Base-by-base conservation (phyloP, 2,888 invertebrate species). In the Zeuzera pyrina region DNA sequence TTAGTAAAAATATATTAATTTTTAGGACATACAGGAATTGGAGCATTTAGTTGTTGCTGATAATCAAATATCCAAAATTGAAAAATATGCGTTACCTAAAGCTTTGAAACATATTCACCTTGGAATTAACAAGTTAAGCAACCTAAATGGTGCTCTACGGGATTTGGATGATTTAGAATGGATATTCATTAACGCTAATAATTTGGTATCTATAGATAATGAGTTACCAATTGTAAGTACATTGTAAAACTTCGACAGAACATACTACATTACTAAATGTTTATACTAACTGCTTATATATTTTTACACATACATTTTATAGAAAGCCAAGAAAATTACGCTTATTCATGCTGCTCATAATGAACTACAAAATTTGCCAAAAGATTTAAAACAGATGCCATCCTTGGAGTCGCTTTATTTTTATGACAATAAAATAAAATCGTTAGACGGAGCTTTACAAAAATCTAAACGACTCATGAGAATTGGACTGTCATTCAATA, bases 141-240 rank as follows among this genome's bases (percentile, higher is more conserved):
- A 86, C 30, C 67, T 94, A 32, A 94, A 94, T 57, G 90, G 90
- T n/a, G 91, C 92, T 1, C 65, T 94, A n/a, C 85, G 89, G 39
- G 88, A 91, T 35, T 71, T 94, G 29, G 87, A 88, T 38, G 86
- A 90, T 38, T 71, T 94, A 38, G 89, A 90, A 52, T 92, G 93
- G 88, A 84, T 94, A 29, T 90, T 93, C 47, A 87, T 94, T 30
- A 93, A 93, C 57, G 85, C 88, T 33, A 94, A 94, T 65, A 86
- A 90, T 46, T 77, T 94, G 35, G 87, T 87, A 36, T 85, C 89
- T 15, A 78, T 94, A 47, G 93, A 94, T 29, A 88, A 89, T 27
- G 90, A 94, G 67, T 64, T 94, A 39, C 93, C 94, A 2, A 79
- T 87, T 41, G 86, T 86, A 57, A 87, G 86, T 47, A 24, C 24